A percentile compares a stretch with the other conserved stretches of the same genome.
Evolutionary conservation across 2,113 vertebrate genomes (phyloP).

Genomic region (Athene cunicularia): DNA sequence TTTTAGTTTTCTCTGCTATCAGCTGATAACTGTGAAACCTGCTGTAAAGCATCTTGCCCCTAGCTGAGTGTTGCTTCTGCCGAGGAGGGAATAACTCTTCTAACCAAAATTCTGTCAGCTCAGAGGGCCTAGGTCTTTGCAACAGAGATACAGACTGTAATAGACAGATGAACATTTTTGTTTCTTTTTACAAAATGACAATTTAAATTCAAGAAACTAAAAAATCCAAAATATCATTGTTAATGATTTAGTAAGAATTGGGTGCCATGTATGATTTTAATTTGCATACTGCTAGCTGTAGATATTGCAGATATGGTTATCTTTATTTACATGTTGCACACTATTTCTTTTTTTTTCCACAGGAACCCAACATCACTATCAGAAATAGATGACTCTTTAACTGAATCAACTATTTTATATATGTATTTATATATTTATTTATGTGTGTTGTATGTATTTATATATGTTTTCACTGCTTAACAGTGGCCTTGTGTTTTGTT

Average conservation of each 20-base stretch:
- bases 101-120: neutral
- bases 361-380: neutral
- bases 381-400: neutral
- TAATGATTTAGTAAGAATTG: neutral
- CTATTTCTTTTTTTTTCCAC: neutral
- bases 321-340: neutral
- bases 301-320: neutral
- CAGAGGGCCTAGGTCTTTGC: neutral
- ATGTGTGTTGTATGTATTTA: neutral
- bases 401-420: neutral
- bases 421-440: neutral
- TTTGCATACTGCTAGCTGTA: neutral
- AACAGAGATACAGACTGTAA: neutral
- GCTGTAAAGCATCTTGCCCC: neutral
- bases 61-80: neutral
- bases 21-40: neutral
- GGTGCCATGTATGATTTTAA: neutral
- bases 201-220: neutral
- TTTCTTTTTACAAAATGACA: neutral
- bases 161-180: neutral
- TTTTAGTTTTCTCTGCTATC: constrained; percentile 35
- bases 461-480: neutral
- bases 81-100: neutral
- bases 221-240: neutral
- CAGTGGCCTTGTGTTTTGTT: neutral